Base-by-base conservation (phyloP, 2,888 invertebrate genomes). In the Drosophila rellima region DNA sequence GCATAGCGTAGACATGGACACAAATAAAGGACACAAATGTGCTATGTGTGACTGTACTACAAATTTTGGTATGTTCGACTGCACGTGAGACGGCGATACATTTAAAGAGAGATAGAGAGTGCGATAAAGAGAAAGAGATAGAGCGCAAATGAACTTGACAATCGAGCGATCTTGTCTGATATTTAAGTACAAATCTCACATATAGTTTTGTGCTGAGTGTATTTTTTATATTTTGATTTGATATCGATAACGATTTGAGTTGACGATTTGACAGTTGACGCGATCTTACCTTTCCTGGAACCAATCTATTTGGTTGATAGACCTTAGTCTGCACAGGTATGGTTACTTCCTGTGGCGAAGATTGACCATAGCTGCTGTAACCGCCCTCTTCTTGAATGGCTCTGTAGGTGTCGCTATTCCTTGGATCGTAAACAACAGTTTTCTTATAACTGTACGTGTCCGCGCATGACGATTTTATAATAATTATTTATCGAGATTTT, bases 321-420 rank as follows among this genome's bases (percentile, higher is more conserved):
- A 97, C 95, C 93, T 95, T 96, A 88, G 95, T 94, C 91, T 95
- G 95, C 66, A 95, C 95, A 76, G 96, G 96, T 86, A 94, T 93
- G 81, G 94, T 94, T 86, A 96, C 94, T 93, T 96, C 96, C 72
- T 95, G 95, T 78, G 95, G 93, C 59, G 93, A 92, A 91, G 94
- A 95, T 72, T 95, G 95, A 71, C 91, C 91, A 81, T 95, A 93
- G 74, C 95, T 95, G 82, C 95, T 95, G 88, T 89, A 86, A 73
- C 84, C 75, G 83, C 84, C 84, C 80, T 95, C 95, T 93, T 97
- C 97, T 93, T 97, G 96, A 75, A 97, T 95, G 90, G 96, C 96
- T 94, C 95, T 96, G 94, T 95, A 97, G 66, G 97, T 96, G 93
- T 97, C 97, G 91, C 97, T 97, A 94, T 96, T 95, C 92, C 96